Evolutionary conservation across 1,140 invertebrate species (phyloP).

Genomic region (Teleopsis dalmanni): DNA sequence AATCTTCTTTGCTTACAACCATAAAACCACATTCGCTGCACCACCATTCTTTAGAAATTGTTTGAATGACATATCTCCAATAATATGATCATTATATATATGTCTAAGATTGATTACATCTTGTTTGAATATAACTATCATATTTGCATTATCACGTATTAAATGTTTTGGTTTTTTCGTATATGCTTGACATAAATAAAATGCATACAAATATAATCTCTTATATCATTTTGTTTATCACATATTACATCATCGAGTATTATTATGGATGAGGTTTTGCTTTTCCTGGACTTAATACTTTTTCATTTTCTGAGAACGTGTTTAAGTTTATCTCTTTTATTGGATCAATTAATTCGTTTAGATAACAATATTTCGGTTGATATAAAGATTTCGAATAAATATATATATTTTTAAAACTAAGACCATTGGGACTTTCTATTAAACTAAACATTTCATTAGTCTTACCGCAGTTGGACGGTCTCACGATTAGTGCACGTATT

Average conservation of each 20-base stretch:
- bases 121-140: conserved; percentile 41
- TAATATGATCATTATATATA: conserved; percentile 33
- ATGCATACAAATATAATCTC: conserved; percentile 40
- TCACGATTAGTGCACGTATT: conserved; percentile 25
- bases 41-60: background rate
- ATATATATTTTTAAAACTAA: conserved; percentile 38
- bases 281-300: conserved; percentile 1
- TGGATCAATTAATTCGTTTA: conserved; percentile 16
- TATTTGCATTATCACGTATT: conserved; percentile 40
- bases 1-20: no score
- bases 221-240: conserved; percentile 32
- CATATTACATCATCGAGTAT: conserved; percentile 43
- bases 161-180: conserved; percentile 41
- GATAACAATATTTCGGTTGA: conserved; percentile 29
- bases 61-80: conserved; percentile 1
- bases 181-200: conserved; percentile 42
- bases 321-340: conserved; percentile 10
- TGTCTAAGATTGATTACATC: conserved; percentile 43
- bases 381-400: conserved; percentile 28
- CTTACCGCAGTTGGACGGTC: conserved; percentile 35
- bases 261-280: conserved; percentile 26
- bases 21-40: no score
- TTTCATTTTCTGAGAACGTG: conserved; percentile 2
- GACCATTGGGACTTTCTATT: conserved; percentile 30
- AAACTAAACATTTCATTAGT: conserved; percentile 34